phyloP scores from a whole-genome alignment of 2,888 invertebrate species.

The Conomelus anceps region DNA sequence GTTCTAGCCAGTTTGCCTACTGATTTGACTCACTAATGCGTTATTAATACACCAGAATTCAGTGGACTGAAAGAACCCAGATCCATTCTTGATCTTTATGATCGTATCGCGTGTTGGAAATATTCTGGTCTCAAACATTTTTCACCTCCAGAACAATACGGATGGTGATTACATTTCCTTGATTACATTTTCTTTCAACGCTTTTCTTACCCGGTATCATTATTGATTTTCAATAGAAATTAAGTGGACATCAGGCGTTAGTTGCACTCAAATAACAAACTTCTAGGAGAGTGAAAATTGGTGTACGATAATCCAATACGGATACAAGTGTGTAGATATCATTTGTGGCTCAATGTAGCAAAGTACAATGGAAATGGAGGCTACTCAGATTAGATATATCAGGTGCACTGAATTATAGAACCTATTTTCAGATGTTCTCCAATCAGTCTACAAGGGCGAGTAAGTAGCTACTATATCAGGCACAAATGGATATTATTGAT shows the following conservation, averaged over 20 bases:
- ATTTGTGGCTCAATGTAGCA: neutral
- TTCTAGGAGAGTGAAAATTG: neutral
- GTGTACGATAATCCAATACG: neutral
- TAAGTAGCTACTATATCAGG: neutral
- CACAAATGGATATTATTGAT: neutral
- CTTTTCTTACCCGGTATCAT: neutral
- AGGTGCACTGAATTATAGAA: neutral
- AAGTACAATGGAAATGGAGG: neutral
- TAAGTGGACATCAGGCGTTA: neutral
- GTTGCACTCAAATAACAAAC: neutral
- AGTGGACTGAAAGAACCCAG: neutral
- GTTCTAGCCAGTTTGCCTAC: neutral
- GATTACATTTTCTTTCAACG: too few relatives aligned
- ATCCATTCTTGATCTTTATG: neutral
- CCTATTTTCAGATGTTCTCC: too few relatives aligned
- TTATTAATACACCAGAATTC: neutral
- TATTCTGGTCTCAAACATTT: neutral
- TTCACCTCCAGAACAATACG: neutral
- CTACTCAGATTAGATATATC: neutral
- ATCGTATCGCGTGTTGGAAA: neutral
- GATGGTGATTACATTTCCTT: neutral
- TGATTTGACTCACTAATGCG: neutral
- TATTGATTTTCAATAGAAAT: neutral
- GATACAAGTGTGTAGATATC: neutral
- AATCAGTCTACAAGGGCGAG: neutral